Evolutionary conservation across 2,797 vertebrate genomes (phyloP).

Genomic region (Oophaga sylvatica): DNA sequence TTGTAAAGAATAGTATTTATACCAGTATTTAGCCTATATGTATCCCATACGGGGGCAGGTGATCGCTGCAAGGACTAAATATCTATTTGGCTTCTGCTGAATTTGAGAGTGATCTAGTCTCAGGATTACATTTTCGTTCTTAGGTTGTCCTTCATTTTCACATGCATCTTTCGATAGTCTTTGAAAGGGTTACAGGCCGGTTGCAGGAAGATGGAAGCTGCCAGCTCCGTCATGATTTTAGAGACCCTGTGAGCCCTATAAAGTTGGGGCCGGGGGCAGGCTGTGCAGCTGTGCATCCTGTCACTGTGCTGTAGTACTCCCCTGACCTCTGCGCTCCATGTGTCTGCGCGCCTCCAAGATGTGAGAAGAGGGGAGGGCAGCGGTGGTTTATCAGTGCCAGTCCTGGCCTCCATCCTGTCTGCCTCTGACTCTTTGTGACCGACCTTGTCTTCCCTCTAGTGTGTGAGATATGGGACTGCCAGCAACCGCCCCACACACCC

Average conservation of each 20-base stretch:
- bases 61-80: no score
- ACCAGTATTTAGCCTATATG: not conserved
- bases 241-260: constrained; percentile 48
- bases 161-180: not conserved
- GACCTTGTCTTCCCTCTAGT: constrained; percentile 59
- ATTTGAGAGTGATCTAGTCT: no score
- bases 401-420: constrained; percentile 53
- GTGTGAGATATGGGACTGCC: constrained; percentile 53
- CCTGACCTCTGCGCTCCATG: constrained; percentile 53
- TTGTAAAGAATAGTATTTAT: not conserved
- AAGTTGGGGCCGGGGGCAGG: constrained; percentile 33
- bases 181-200: constrained; percentile 40
- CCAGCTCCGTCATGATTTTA: constrained; percentile 43
- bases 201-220: constrained; percentile 22
- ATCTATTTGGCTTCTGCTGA: no score
- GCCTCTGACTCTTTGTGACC: constrained; percentile 50
- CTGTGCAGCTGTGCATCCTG: constrained; percentile 54
- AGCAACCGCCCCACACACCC: constrained; percentile 23
- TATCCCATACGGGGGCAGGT: not conserved
- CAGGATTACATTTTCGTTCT: not conserved
- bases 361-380: constrained; percentile 64
- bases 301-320: constrained; percentile 46
- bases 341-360: constrained; percentile 43
- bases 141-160: not conserved
- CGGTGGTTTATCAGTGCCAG: constrained; percentile 48